Evolutionary conservation across 2,888 invertebrate species (phyloP).

Genomic region (Ichneumoninae sp.): DNA sequence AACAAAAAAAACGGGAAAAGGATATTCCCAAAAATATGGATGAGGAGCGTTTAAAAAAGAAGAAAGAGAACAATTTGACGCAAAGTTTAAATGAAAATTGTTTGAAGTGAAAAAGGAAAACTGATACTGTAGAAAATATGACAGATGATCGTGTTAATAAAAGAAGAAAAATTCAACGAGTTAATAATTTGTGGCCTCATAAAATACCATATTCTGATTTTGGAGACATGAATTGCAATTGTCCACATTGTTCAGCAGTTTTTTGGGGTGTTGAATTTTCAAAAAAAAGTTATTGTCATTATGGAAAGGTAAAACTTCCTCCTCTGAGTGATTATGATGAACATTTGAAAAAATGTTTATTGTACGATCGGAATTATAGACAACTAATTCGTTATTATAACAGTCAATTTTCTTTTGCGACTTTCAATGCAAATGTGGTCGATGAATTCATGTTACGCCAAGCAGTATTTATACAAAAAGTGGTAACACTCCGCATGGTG

Average conservation of each 20-base stretch:
- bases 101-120: neutral
- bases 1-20: neutral
- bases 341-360: slow-evolving; percentile 1
- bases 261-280: slow-evolving; percentile 2
- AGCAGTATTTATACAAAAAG: slow-evolving; percentile 20
- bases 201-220: slow-evolving; percentile 1
- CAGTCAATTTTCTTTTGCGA: slow-evolving; percentile 1
- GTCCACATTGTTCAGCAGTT: neutral
- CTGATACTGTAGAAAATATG: neutral
- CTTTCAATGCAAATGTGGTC: slow-evolving; percentile 8
- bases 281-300: slow-evolving; percentile 2
- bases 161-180: neutral
- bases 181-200: neutral
- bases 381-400: slow-evolving; percentile 19
- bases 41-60: neutral
- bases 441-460: slow-evolving; percentile 16
- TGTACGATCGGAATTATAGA: slow-evolving; percentile 7
- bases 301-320: neutral
- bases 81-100: neutral
- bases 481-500: slow-evolving; percentile 10
- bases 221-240: neutral
- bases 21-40: neutral
- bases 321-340: slow-evolving; percentile 16
- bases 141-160: no score
- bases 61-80: neutral